Evolutionary conservation across 2,888 invertebrate genomes (phyloP).

Genomic region (Napeogenes inachia): DNA sequence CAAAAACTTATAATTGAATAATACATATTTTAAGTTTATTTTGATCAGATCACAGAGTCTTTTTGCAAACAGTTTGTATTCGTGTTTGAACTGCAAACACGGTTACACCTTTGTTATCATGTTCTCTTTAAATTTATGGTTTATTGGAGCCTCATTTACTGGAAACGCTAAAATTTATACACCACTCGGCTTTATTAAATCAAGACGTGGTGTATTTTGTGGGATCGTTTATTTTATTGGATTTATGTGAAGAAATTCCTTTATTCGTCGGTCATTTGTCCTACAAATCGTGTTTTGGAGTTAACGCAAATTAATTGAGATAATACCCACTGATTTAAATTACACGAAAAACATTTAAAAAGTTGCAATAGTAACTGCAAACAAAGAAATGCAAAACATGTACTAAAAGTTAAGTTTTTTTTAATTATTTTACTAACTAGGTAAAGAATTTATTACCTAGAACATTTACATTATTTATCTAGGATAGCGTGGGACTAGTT

Average conservation of each 20-base stretch:
- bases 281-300: not conserved
- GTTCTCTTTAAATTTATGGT: constrained; percentile 27
- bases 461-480: no score
- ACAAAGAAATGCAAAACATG: no score
- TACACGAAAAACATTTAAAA: no score
- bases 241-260: constrained; percentile 13
- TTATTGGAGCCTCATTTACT: constrained; percentile 25
- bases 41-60: not conserved
- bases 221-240: constrained; percentile 19
- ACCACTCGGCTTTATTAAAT: constrained; percentile 23
- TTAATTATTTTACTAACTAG: no score
- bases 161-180: constrained; percentile 28
- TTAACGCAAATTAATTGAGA: not conserved
- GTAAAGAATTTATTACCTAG: no score
- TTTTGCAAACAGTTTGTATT: constrained; percentile 3
- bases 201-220: constrained; percentile 19
- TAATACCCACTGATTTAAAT: no score
- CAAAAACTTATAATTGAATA: constrained; percentile 3
- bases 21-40: not conserved
- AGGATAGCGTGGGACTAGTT: no score
- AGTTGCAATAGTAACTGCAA: no score
- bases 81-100: constrained; percentile 7
- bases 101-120: constrained; percentile 25
- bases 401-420: no score
- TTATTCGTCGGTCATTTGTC: not conserved